phyloP scores from a whole-genome alignment of 2,113 vertebrate genomes.

The Pogona vitticeps region DNA sequence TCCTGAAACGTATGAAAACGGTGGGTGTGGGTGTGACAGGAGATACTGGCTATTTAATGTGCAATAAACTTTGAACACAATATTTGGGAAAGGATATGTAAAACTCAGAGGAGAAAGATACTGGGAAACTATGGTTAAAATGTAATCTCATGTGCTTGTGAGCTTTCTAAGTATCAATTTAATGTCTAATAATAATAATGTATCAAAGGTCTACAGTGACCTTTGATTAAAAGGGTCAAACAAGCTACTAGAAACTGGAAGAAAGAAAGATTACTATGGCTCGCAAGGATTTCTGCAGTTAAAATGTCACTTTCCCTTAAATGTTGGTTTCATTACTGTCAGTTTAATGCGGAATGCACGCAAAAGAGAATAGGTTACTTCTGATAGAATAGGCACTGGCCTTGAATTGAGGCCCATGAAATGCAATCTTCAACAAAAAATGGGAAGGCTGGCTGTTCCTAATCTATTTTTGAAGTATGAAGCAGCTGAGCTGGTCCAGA shows the following conservation, averaged over 20 bases:
- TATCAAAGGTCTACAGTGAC: neutral
- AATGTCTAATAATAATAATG: neutral
- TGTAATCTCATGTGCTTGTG: too few relatives aligned
- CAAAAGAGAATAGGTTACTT: neutral
- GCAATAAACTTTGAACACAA: neutral
- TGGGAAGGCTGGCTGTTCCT: neutral
- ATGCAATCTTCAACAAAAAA: neutral
- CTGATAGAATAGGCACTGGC: neutral
- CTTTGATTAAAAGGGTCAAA: neutral
- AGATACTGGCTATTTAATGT: constrained; percentile 7
- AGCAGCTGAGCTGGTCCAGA: neutral
- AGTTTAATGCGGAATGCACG: neutral
- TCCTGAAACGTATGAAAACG: constrained; percentile 36
- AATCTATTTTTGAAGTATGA: neutral
- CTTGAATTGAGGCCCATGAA: neutral
- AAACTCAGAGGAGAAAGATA: neutral
- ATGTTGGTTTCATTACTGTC: neutral
- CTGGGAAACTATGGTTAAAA: neutral
- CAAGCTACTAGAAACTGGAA: neutral
- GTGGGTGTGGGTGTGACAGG: neutral
- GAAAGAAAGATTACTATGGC: neutral
- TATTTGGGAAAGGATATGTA: neutral
- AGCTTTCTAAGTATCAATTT: neutral
- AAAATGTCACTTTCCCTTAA: neutral
- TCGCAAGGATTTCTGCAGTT: neutral